phyloP scores from a whole-genome alignment of 2,113 vertebrate species.

The Theristicus caerulescens region DNA sequence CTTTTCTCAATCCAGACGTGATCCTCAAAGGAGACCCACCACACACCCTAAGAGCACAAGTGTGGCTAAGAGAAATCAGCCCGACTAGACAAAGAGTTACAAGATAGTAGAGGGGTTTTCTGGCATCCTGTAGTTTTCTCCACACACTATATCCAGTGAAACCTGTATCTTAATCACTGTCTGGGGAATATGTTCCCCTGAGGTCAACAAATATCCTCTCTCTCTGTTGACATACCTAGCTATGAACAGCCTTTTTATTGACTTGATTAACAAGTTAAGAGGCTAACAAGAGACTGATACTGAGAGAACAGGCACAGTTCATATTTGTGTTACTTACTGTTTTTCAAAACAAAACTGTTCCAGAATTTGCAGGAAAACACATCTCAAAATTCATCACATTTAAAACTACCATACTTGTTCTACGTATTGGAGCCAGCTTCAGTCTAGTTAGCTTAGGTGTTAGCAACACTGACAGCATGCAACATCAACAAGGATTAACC shows the following conservation, averaged over 20 bases:
- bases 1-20: background rate
- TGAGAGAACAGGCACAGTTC: background rate
- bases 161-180: background rate
- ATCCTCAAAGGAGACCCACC: background rate
- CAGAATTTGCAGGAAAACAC: background rate
- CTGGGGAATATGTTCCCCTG: background rate
- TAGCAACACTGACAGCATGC: background rate
- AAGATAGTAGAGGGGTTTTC: fast-evolving
- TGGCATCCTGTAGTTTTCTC: background rate
- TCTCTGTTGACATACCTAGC: background rate
- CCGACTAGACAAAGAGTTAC: background rate
- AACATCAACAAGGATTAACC: fast-evolving
- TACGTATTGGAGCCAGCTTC: background rate
- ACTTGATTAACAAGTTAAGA: background rate
- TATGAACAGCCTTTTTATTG: background rate
- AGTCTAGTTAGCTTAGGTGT: background rate
- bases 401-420: background rate
- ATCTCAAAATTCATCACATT: background rate
- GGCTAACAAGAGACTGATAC: background rate
- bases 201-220: background rate
- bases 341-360: background rate
- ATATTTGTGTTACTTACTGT: background rate
- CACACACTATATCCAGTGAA: background rate
- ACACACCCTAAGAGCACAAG: background rate
- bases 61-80: background rate